Conservation (phyloP, 2,888 invertebrate genomes). For the Eilema sororculum region DNA sequence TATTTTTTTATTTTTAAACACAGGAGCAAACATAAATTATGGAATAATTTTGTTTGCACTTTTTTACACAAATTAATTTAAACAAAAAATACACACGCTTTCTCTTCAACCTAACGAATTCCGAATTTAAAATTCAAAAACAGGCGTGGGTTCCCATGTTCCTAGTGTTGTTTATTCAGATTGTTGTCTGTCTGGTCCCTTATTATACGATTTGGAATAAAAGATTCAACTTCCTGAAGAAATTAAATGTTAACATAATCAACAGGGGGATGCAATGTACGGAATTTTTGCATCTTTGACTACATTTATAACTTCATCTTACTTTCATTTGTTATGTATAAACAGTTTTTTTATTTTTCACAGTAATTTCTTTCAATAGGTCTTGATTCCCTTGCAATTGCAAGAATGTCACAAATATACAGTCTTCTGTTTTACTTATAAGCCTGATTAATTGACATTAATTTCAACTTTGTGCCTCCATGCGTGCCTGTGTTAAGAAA, state of each 20-base stretch:
- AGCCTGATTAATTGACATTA: no score
- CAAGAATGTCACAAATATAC: no score
- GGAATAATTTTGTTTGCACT: not conserved
- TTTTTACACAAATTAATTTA: not conserved
- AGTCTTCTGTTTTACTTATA: no score
- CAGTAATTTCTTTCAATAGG: no score
- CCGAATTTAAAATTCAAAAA: constrained; percentile 22
- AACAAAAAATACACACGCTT: not conserved
- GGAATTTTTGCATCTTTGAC: not conserved
- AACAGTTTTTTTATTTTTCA: no score
- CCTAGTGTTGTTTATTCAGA: constrained; percentile 30
- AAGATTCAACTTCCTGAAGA: constrained; percentile 42
- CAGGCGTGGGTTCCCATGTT: constrained; percentile 20
- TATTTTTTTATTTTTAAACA: not conserved
- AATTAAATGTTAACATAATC: constrained; percentile 50
- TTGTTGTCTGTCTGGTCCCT: constrained; percentile 23
- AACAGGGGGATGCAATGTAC: constrained; percentile 22
- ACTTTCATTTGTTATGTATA: no score
- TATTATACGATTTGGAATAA: constrained; percentile 32
- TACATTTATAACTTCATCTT: no score
- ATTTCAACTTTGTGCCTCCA: no score
- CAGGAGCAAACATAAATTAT: not conserved
- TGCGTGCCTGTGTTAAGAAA: no score
- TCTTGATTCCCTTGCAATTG: no score
- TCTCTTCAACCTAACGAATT: not conserved